These are phyloP conservation scores for Sturmia bella DNA, from an alignment of 2,888 invertebrate species.

Conservation along the genomic window DNA sequence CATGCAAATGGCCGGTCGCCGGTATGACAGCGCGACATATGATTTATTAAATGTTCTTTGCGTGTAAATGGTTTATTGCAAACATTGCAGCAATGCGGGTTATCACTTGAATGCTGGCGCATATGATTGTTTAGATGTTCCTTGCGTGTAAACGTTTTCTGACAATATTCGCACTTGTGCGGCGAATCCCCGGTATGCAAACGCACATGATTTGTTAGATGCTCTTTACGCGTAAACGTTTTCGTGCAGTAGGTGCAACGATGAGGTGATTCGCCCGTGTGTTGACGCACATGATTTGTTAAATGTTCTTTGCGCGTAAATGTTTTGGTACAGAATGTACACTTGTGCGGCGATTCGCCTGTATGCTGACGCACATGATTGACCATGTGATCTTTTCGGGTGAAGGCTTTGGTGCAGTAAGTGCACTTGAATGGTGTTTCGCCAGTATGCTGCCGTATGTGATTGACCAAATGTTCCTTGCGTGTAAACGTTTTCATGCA, in stretches of 20 bases:
- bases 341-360: conserved; percentile 92
- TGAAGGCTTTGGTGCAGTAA: conserved; percentile 93
- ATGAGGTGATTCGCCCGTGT: conserved; percentile 89
- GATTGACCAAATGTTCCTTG: conserved; percentile 93
- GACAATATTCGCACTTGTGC: conserved; percentile 92
- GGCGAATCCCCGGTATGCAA: conserved; percentile 93
- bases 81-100: conserved; percentile 92
- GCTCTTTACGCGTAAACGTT: conserved; percentile 91
- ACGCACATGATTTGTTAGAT: conserved; percentile 91
- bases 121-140: conserved; percentile 93
- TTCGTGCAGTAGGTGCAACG: conserved; percentile 82
- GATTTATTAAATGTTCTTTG: conserved; percentile 93
- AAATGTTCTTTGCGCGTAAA: conserved; percentile 91
- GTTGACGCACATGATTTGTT: conserved; percentile 91
- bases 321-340: conserved; percentile 92
- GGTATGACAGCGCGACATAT: conserved; percentile 87
- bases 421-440: conserved; percentile 92
- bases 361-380: conserved; percentile 90
- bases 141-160: conserved; percentile 92
- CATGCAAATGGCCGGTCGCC: conserved; percentile 92
- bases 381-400: conserved; percentile 90
- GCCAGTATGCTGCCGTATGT: conserved; percentile 92
- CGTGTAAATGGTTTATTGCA: conserved; percentile 93
- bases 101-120: conserved; percentile 93
- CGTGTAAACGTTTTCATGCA: conserved; percentile 94